phyloP scores from a whole-genome alignment of 30 jellyfish, hydroid and myxozoan genomes.

The Hydractinia echinata region DNA sequence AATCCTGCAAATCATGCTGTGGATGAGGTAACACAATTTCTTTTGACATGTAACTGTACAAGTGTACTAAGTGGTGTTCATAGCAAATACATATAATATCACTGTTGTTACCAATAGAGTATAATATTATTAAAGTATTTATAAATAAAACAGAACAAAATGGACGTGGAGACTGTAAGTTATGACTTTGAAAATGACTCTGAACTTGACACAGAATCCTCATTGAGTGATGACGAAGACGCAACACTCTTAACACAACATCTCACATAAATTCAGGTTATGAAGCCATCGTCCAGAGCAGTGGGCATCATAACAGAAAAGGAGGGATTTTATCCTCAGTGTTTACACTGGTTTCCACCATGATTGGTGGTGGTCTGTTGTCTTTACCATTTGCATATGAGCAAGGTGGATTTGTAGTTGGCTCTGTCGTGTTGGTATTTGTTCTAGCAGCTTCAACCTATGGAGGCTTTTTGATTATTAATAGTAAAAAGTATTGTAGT shows the following conservation, averaged over 20 bases:
- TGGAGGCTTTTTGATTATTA: constrained; percentile 78
- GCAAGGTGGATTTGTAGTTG: constrained; percentile 91
- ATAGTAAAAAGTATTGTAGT: constrained; percentile 86
- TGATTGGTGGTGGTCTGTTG: constrained; percentile 96
- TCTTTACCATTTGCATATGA: constrained; percentile 90
- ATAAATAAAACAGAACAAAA: too few species aligned
- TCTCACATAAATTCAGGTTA: neutral
- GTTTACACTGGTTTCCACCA: constrained; percentile 86
- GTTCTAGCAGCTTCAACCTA: constrained; percentile 82
- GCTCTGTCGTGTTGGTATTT: constrained; percentile 59
- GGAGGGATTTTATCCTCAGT: constrained; percentile 84
- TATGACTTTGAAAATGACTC: neutral
- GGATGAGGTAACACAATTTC: too few species aligned
- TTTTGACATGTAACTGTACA: too few species aligned
- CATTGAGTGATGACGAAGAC: constrained; percentile 13
- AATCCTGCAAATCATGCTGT: too few species aligned
- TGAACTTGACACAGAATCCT: constrained; percentile 17
- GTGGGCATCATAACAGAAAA: constrained; percentile 39
- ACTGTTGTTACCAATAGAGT: too few species aligned
- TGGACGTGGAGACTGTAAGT: neutral
- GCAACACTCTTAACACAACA: neutral
- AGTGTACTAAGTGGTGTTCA: too few species aligned
- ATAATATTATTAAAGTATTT: too few species aligned
- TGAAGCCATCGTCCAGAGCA: constrained; percentile 18
- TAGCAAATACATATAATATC: too few species aligned